Percentiles rank a stretch among this genome's conserved stretches.
Conservation (phyloP, 2,888 invertebrate species). For the Penaeus monodon region DNA sequence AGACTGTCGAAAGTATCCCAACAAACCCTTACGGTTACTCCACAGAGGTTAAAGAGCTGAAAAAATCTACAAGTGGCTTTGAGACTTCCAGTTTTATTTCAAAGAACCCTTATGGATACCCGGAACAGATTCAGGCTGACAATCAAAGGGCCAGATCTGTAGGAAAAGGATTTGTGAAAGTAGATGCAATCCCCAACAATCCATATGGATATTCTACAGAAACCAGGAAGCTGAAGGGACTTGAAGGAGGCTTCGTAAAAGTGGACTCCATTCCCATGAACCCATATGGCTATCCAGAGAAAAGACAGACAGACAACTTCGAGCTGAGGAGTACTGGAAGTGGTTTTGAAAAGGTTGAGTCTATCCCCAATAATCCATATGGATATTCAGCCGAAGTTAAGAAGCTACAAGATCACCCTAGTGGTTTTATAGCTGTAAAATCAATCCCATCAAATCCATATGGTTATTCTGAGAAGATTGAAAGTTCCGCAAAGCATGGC, state of each 20-base stretch:
- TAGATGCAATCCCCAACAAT: constrained; percentile 13
- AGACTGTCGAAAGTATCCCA: background rate
- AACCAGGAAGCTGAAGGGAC: background rate
- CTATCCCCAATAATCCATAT: constrained; percentile 26
- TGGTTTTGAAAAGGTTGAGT: background rate
- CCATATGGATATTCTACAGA: constrained; percentile 31
- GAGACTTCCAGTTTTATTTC: background rate
- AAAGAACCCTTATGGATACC: constrained; percentile 21
- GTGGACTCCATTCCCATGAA: background rate
- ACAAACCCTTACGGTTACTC: constrained; percentile 30
- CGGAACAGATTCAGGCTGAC: background rate
- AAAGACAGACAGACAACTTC: background rate
- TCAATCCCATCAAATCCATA: constrained; percentile 25
- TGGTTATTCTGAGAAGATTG: constrained; percentile 8
- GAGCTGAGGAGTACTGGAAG: background rate
- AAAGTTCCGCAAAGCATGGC: background rate
- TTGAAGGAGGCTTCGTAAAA: background rate
- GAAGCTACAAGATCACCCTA: background rate
- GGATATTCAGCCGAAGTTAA: background rate
- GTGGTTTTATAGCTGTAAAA: background rate
- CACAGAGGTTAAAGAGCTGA: background rate
- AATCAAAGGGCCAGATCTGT: background rate
- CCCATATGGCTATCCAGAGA: constrained; percentile 24
- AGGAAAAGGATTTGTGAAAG: background rate
- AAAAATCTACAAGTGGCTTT: background rate